Base-by-base conservation (phyloP, 2,888 invertebrate genomes). In the Drosophila niveifrons region DNA sequence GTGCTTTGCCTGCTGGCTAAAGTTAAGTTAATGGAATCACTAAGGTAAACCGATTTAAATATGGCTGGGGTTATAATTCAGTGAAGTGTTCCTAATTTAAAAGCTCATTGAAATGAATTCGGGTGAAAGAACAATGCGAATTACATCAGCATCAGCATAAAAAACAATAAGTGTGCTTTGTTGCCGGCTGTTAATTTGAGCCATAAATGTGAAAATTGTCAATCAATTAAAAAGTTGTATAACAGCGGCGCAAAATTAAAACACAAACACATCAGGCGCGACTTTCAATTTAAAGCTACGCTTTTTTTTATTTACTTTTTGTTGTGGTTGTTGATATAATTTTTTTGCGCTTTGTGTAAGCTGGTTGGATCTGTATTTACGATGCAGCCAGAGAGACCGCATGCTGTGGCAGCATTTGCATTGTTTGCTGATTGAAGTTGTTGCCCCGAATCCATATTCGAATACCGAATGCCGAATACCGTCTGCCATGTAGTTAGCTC, bases 231-330 rank as follows among this genome's bases (percentile, higher is more conserved):
- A 88, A 84, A 80, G 84, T 84, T 84, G 70, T 63, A 62, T 66
- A 86, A 88, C 78, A 80, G 59, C 63, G 57, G 52, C 65, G 62
- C 51, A 47, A 86, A 82, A 88, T 88, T 87, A 82, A 89, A 69
- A 71, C 73, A 83, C 78, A 88, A 90, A 90, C 90, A 91, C 88
- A 86, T 89, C 79, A 90, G 89, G 90, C 88, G 90, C 85, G 90
- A 90, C 85, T 88, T 84, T 78, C 78, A 90, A 89, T 84, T 86
- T 82, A 75, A 63, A 72, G 18, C 36, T 62, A 44, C 51, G 11
- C 48, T 65, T 28, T 74, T 44, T n/a, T 10, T n/a, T 23, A 15
- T n/a, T 48, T n/a, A 3, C 15, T 48, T 6, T 48, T 73, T 58
- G 50, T 55, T 34, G 71, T 10, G 36, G 56, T 18, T 43, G 63